These are phyloP conservation scores for Ageneiosus marmoratus DNA, from an alignment of 2,113 vertebrate species.

Conservation along the genomic window DNA sequence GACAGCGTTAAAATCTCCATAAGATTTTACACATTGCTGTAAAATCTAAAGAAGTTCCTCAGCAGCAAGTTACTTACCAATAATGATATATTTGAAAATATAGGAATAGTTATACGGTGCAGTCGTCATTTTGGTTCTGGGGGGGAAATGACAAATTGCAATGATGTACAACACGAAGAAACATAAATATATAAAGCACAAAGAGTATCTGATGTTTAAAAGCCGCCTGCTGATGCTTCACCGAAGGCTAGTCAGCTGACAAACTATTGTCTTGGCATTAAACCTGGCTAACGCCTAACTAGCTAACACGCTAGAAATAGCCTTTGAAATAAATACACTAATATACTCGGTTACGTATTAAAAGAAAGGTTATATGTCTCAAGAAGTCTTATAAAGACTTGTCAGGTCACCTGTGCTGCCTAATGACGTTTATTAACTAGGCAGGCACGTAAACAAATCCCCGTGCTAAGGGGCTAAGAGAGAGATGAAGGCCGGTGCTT, in stretches of 20 bases:
- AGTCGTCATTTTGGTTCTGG: constrained; percentile 85
- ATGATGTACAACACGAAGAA: too few species aligned
- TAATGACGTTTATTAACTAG: background rate
- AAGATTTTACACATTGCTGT: too few species aligned
- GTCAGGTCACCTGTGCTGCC: too few species aligned
- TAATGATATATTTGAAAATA: constrained; percentile 99
- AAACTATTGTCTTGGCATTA: constrained; percentile 33
- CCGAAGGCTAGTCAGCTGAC: constrained; percentile 30
- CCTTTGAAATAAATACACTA: background rate
- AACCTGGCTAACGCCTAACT: constrained; percentile 8
- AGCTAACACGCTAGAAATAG: background rate
- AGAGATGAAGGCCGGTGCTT: constrained; percentile 3
- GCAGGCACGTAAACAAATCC: background rate
- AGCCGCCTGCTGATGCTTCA: background rate
- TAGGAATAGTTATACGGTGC: constrained; percentile 99
- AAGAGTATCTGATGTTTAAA: background rate
- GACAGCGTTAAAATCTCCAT: too few species aligned
- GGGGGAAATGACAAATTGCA: constrained; percentile 45
- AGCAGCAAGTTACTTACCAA: constrained; percentile 80
- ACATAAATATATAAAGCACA: background rate
- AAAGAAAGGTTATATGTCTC: background rate
- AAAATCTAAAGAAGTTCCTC: too few species aligned
- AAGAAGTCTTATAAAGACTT: background rate
- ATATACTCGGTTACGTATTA: background rate
- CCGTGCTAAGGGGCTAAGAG: background rate